These are phyloP conservation scores for Tenebrio molitor DNA, from an alignment of 1,140 invertebrate species.

Conservation along the genomic window DNA sequence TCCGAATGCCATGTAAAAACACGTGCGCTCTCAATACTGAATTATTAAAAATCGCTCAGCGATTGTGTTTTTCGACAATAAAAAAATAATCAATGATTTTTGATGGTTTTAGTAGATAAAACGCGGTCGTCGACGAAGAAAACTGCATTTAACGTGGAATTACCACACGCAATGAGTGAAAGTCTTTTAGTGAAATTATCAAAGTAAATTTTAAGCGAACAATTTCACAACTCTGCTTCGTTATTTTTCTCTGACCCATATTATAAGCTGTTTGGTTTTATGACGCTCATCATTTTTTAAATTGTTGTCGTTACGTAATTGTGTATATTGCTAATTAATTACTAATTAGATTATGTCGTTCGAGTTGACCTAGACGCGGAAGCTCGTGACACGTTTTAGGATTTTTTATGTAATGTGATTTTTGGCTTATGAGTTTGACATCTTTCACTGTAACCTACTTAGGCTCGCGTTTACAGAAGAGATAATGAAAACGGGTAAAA, in stretches of 20 bases:
- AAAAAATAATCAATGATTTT: too few relatives aligned
- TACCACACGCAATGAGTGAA: slow-evolving; percentile 44
- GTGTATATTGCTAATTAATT: slow-evolving; percentile 40
- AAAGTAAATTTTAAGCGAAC: slow-evolving; percentile 42
- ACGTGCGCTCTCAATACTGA: slow-evolving; percentile 16
- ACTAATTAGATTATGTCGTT: slow-evolving; percentile 38
- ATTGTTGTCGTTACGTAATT: slow-evolving; percentile 33
- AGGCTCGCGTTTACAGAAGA: background rate
- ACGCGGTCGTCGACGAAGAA: background rate
- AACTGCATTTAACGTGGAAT: slow-evolving; percentile 10
- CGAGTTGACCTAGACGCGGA: slow-evolving; percentile 29
- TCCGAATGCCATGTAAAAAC: slow-evolving; percentile 6
- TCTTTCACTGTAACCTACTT: background rate
- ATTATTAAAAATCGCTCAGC: slow-evolving; percentile 2
- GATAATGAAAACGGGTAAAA: background rate
- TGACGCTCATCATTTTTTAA: slow-evolving; percentile 36
- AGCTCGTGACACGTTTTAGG: slow-evolving; percentile 22
- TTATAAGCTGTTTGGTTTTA: slow-evolving; percentile 25
- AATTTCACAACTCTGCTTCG: slow-evolving; percentile 35
- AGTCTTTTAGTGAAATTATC: slow-evolving; percentile 47
- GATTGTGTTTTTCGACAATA: too few relatives aligned
- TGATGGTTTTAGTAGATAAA: too few relatives aligned
- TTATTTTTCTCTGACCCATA: slow-evolving; percentile 37
- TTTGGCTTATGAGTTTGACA: background rate
- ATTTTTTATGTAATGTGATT: background rate